Conservation (phyloP, 1,140 invertebrate genomes). For the Cherax destructor region DNA sequence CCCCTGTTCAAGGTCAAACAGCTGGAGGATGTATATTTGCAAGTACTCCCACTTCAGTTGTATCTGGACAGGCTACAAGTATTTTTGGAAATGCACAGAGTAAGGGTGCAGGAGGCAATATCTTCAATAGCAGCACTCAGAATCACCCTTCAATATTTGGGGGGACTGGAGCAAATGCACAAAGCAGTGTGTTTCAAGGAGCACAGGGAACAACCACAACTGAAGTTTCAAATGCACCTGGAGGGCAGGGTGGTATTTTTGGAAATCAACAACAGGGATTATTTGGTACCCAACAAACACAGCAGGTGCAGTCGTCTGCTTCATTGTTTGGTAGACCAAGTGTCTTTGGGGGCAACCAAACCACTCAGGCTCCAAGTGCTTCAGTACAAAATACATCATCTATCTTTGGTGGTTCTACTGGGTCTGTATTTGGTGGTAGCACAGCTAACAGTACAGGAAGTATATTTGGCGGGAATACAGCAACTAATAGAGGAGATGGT, state of each 20-base stretch:
- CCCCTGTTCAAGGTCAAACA: background rate
- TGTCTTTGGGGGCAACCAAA: background rate
- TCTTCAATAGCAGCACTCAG: background rate
- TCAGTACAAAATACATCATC: background rate
- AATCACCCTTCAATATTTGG: constrained; percentile 14
- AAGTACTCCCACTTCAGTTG: background rate
- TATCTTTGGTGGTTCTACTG: constrained; percentile 2
- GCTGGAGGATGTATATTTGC: background rate
- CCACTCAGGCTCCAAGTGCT: background rate
- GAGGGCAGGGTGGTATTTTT: constrained; percentile 5
- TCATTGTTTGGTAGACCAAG: background rate
- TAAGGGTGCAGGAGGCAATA: background rate
- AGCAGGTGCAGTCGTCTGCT: background rate
- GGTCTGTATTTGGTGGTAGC: background rate
- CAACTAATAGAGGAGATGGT: background rate
- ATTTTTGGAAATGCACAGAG: background rate
- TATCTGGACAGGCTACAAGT: background rate
- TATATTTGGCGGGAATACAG: constrained; percentile 2
- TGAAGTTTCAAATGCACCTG: background rate
- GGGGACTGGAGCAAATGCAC: background rate
- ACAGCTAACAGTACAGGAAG: background rate
- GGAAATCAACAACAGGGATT: constrained; percentile 12
- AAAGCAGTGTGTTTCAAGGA: background rate
- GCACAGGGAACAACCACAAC: background rate
- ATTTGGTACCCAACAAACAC: background rate